Percentiles rank a stretch among this genome's conserved stretches.
These are phyloP conservation scores for Margaritifera margaritifera DNA, from an alignment of 2,888 invertebrate species.

Conservation along the genomic window DNA sequence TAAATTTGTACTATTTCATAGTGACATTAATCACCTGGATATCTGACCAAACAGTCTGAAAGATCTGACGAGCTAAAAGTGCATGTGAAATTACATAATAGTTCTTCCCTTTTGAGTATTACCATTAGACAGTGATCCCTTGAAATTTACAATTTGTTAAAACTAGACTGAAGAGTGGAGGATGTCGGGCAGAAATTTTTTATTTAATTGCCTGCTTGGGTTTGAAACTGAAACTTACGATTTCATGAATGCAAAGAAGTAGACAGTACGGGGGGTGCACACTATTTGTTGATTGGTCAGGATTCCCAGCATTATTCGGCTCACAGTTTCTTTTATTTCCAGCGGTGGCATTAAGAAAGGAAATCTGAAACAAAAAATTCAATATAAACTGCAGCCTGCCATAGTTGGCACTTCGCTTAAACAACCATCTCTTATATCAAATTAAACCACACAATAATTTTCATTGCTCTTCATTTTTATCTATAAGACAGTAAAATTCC, in stretches of 20 bases:
- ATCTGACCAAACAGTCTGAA: no score
- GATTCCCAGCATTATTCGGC: constrained; percentile 85
- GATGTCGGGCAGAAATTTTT: background rate
- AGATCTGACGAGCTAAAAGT: no score
- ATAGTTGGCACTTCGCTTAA: no score
- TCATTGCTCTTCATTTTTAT: no score
- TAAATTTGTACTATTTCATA: no score
- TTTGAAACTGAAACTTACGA: constrained; percentile 51
- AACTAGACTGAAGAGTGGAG: background rate
- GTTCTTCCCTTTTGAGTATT: no score
- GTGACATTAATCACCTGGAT: no score
- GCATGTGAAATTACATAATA: no score
- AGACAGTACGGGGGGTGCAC: constrained; percentile 85
- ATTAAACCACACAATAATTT: no score
- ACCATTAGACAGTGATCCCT: no score
- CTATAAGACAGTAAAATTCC: no score
- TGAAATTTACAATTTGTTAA: background rate
- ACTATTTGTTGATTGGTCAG: constrained; percentile 83
- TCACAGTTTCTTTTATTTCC: constrained; percentile 88
- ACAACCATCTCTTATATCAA: no score
- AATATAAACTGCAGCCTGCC: background rate
- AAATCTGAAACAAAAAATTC: constrained; percentile 45
- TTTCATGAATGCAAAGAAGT: constrained; percentile 81
- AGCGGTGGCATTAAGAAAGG: constrained; percentile 81
- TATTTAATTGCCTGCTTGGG: background rate